These are phyloP conservation scores for Zalophus californianus DNA, from an alignment of 2,797 vertebrate genomes.

Conservation along the genomic window DNA sequence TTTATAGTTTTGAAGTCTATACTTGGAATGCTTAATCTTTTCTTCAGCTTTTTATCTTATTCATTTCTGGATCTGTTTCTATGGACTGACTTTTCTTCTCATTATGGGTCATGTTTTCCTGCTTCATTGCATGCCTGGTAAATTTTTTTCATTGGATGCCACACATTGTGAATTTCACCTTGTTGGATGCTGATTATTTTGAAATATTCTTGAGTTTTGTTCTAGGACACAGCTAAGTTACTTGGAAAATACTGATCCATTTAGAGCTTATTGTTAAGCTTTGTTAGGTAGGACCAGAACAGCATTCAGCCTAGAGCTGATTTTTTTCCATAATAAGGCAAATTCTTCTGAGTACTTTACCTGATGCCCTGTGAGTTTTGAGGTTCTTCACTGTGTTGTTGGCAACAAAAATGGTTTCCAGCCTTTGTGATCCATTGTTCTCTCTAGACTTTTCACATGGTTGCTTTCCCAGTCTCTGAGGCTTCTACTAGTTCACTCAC, in stretches of 20 bases:
- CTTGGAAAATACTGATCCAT: background rate
- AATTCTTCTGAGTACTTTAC: background rate
- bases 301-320: background rate
- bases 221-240: background rate
- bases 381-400: background rate
- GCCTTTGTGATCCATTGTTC: background rate
- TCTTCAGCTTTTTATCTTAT: background rate
- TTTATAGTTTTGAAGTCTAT: background rate
- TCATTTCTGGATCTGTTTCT: background rate
- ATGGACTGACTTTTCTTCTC: background rate
- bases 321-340: background rate
- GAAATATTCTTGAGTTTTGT: background rate
- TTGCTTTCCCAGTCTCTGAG: background rate
- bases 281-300: background rate
- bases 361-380: background rate
- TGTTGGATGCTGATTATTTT: background rate
- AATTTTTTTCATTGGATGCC: background rate
- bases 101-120: background rate
- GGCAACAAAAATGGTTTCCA: background rate
- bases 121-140: background rate
- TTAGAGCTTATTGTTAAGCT: background rate
- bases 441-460: background rate
- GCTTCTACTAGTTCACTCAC: background rate
- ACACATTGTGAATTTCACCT: slow-evolving; percentile 1
- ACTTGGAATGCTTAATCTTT: background rate